Base-by-base conservation (phyloP, 2,113 vertebrate species). In the Dipodomys merriami region DNA sequence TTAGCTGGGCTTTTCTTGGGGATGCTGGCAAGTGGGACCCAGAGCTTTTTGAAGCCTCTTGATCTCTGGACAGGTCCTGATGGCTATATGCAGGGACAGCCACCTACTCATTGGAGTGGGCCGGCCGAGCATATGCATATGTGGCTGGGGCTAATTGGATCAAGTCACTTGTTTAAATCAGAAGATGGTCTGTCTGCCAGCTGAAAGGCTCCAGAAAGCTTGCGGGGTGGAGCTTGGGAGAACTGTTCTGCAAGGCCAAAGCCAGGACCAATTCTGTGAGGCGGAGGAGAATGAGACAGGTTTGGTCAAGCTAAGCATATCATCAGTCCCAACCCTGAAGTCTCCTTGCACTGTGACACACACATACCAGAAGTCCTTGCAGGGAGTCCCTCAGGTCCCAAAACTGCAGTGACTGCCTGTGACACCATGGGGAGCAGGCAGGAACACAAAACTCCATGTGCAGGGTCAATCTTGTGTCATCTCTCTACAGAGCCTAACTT, bases 401-500 rank as follows among this genome's bases (percentile, higher is more conserved):
- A 15, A 53, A 82, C 25, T 27, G 69, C 1, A 1, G 44, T 10
- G 13, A 16, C 35, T 2, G 44, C 23, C 60, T 57, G 57, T 15
- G 23, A 46, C 83, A 12, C 35, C 5, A 0, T 2, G 25, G 39
- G 33, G 53, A 20, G 22, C 9, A 30, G 44, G 90, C 29, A 6
- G 35, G 8, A 9, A 53, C n/a, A 0, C 30, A 2, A 19, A 57
- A 18, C 20, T n/a, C 73, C 22, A 1, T 7, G 25, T 12, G 5
- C 9, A 5, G 44, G 65, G 25, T 7, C 16, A 0, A 69, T 16
- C 16, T 78, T 62, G 72, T 2, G 0, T 29, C 13, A 5, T 30
- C 13, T 6, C 1, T 96, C 49, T 57, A 0, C 97, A 99, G 99
- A 99, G 96, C 99, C 99, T 74, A 99, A 97, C 96, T 99, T 99